A percentile compares a stretch with the other conserved stretches of the same genome.
phyloP scores from a whole-genome alignment of 2,797 vertebrate species.

The Carduelis carduelis region DNA sequence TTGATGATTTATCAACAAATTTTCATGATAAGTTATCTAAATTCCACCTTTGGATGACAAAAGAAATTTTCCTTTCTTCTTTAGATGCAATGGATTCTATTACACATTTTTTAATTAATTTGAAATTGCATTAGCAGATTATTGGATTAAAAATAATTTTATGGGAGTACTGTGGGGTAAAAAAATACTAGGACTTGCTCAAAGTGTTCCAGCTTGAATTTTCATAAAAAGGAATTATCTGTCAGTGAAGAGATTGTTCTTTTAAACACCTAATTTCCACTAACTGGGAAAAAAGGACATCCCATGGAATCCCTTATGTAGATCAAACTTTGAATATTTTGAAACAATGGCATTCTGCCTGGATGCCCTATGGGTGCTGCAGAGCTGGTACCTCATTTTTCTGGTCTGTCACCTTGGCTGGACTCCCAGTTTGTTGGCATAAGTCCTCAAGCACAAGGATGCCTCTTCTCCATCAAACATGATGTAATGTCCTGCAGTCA shows the following conservation, averaged over 20 bases:
- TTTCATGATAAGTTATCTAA: background rate
- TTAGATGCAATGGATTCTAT: background rate
- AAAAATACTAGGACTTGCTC: background rate
- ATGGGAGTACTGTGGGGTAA: background rate
- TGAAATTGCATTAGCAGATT: background rate
- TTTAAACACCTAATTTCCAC: background rate
- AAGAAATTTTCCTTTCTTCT: background rate
- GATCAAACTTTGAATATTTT: background rate
- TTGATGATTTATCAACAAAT: background rate
- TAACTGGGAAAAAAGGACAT: background rate
- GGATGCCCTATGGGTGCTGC: background rate
- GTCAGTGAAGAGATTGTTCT: background rate
- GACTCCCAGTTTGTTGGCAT: background rate
- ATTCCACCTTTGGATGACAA: background rate
- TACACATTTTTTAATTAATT: rapidly evolving
- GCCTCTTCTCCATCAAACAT: background rate
- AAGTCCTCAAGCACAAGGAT: background rate
- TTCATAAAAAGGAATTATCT: background rate
- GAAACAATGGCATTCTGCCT: background rate
- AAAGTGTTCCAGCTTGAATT: background rate
- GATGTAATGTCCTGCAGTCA: background rate
- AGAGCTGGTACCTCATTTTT: constrained; percentile 13
- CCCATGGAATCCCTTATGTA: background rate
- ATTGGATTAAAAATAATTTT: background rate
- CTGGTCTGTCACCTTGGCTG: constrained; percentile 7